These are phyloP conservation scores for Cotesia chilonis DNA, from an alignment of 1,140 invertebrate species.

Conservation along the genomic window DNA sequence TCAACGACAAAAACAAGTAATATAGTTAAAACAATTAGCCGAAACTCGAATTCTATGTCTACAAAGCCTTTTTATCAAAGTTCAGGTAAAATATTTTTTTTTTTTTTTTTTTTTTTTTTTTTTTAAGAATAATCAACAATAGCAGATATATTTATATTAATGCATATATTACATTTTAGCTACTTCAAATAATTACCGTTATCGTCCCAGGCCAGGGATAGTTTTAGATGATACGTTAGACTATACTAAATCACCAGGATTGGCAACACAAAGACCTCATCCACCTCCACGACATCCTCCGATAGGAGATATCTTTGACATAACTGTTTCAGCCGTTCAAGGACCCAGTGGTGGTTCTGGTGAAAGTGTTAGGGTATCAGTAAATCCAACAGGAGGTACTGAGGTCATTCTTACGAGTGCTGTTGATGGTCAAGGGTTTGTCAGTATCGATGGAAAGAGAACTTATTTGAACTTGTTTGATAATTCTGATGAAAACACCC, in stretches of 20 bases:
- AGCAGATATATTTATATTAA: background rate
- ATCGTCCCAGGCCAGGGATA: slow-evolving; percentile 80
- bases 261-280: slow-evolving; percentile 61
- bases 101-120: slow-evolving; percentile 10
- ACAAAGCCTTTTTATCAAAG: slow-evolving; percentile 44
- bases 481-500: slow-evolving; percentile 58
- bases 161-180: slow-evolving; percentile 37
- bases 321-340: slow-evolving; percentile 87
- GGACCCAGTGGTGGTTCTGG: slow-evolving; percentile 72
- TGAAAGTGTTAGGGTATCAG: slow-evolving; percentile 58
- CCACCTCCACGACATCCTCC: slow-evolving; percentile 60
- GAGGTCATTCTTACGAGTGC: slow-evolving; percentile 82
- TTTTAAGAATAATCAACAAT: background rate
- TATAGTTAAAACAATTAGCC: slow-evolving; percentile 37
- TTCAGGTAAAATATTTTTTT: slow-evolving; percentile 40
- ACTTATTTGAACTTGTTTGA: slow-evolving; percentile 88
- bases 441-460: slow-evolving; percentile 90
- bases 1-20: slow-evolving; percentile 40
- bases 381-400: slow-evolving; percentile 55
- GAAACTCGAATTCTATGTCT: slow-evolving; percentile 43
- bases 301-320: slow-evolving; percentile 83
- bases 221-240: slow-evolving; percentile 78
- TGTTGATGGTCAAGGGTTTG: slow-evolving; percentile 82
- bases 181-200: slow-evolving; percentile 59
- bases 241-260: slow-evolving; percentile 56